Evolutionary conservation across 2,888 invertebrate genomes (phyloP).

Genomic region (Zygogramma bicolorata): DNA sequence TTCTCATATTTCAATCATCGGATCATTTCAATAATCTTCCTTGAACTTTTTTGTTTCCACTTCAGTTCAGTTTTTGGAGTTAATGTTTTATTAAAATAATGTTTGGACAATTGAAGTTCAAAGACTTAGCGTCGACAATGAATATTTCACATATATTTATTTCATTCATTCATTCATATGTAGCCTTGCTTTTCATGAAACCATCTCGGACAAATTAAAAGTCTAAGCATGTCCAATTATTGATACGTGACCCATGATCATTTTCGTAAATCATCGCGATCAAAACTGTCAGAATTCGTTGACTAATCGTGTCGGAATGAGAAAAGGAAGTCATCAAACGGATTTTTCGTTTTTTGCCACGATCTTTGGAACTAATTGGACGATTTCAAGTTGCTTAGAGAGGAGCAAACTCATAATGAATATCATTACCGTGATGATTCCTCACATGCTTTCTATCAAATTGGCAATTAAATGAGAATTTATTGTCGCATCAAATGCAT

Average conservation of each 20-base stretch:
- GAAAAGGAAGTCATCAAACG: neutral
- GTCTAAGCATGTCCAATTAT: neutral
- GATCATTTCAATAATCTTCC: no score
- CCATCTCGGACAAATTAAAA: neutral
- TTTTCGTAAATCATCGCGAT: neutral
- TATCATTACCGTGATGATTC: neutral
- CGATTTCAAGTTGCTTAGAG: neutral
- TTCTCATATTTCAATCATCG: no score
- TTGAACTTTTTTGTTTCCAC: no score
- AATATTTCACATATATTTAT: no score
- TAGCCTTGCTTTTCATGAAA: no score
- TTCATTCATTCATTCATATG: no score
- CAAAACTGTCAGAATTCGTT: neutral
- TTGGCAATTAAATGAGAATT: neutral
- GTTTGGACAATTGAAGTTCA: no score
- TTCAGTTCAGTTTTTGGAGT: no score
- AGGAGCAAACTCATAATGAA: neutral
- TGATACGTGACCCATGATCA: neutral
- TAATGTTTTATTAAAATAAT: no score
- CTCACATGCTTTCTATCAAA: neutral
- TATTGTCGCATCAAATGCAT: neutral
- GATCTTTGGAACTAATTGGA: neutral
- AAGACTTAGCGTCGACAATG: no score
- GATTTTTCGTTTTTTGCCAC: neutral
- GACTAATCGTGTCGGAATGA: neutral